A percentile compares a stretch with the other conserved stretches of the same genome.
These are phyloP conservation scores for Sebastes iracundus DNA, from an alignment of 2,797 vertebrate genomes.

Conservation along the genomic window DNA sequence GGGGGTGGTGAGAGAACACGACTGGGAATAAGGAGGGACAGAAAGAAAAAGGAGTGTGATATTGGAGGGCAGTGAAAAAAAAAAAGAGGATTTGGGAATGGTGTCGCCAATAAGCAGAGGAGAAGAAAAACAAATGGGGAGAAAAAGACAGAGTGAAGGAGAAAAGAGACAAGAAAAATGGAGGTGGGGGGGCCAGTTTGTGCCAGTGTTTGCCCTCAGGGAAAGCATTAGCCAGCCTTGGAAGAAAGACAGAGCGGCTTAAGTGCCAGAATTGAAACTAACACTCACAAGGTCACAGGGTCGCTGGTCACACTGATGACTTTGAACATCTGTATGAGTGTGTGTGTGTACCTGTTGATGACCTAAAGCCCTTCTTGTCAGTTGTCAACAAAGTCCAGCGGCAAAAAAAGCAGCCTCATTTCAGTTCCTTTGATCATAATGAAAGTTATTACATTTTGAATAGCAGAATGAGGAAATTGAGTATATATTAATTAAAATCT, in stretches of 20 bases:
- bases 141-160: slow-evolving; percentile 29
- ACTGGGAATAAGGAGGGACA: slow-evolving; percentile 47
- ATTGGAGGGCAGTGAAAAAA: slow-evolving; percentile 31
- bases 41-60: slow-evolving; percentile 31
- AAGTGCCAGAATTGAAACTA: slow-evolving; percentile 68
- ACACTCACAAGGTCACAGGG: slow-evolving; percentile 69
- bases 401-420: not conserved
- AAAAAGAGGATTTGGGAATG: slow-evolving; percentile 40
- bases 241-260: slow-evolving; percentile 73
- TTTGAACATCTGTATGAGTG: slow-evolving; percentile 13
- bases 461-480: not conserved
- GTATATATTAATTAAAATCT: not conserved
- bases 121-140: slow-evolving; percentile 34
- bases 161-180: slow-evolving; percentile 18
- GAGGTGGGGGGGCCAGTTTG: slow-evolving; percentile 40
- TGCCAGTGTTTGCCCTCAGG: slow-evolving; percentile 66
- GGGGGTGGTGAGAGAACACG: not conserved
- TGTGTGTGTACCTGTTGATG: slow-evolving; percentile 6
- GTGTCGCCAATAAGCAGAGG: slow-evolving; percentile 22
- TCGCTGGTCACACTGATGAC: slow-evolving; percentile 57
- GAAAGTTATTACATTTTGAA: not conserved
- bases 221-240: slow-evolving; percentile 75
- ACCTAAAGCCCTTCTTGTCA: not conserved
- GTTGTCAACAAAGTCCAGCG: not conserved
- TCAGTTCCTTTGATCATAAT: not conserved